Conservation (phyloP, 2,888 invertebrate genomes). For the Acanthosepion pharaonis region DNA sequence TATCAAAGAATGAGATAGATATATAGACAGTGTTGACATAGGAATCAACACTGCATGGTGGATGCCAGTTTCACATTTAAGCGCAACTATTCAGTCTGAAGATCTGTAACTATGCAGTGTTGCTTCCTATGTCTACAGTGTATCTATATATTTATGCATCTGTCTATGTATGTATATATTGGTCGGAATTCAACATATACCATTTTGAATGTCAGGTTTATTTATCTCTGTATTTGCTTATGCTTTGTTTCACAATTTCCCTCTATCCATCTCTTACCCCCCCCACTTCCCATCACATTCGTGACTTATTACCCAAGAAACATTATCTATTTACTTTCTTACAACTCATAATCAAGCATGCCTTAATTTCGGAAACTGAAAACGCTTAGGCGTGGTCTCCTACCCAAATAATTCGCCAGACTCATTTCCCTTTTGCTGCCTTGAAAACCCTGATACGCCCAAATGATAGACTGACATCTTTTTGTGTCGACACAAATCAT, state of each 20-base stretch:
- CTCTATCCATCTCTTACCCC: background rate
- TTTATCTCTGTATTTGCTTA: too few species aligned
- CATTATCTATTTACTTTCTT: conserved; percentile 33
- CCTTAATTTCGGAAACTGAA: background rate
- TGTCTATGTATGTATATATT: background rate
- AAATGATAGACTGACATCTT: background rate
- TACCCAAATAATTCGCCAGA: background rate
- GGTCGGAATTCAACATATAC: background rate
- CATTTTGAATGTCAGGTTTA: too few species aligned
- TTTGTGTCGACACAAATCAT: background rate
- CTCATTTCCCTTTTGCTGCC: background rate
- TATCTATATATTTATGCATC: too few species aligned
- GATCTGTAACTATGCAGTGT: too few species aligned
- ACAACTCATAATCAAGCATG: background rate
- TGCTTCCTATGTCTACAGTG: too few species aligned
- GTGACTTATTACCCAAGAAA: background rate
- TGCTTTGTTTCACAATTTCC: background rate
- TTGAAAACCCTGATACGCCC: background rate
- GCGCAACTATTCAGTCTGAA: too few species aligned
- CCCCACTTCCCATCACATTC: background rate
- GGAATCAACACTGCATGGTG: too few species aligned
- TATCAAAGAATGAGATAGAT: too few species aligned
- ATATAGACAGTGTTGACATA: too few species aligned
- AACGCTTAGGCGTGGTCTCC: background rate
- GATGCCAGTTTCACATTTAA: too few species aligned